phyloP scores from a whole-genome alignment of 2,888 invertebrate species.

The Mesochorus sp. region DNA sequence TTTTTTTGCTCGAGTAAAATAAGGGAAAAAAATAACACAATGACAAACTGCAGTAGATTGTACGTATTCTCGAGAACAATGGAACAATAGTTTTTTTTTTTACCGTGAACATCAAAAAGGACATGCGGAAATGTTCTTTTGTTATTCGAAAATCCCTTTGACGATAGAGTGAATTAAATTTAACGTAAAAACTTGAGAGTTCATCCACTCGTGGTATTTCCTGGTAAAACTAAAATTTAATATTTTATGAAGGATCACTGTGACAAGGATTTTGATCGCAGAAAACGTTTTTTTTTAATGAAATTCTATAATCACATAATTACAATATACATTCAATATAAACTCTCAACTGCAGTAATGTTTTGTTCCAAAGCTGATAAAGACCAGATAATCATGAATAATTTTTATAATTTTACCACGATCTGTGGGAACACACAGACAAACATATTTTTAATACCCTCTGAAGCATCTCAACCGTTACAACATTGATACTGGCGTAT shows the following conservation, averaged over 20 bases:
- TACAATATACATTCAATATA: too few species aligned
- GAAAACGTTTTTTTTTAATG: neutral
- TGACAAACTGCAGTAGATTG: neutral
- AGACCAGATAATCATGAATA: too few species aligned
- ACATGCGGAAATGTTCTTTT: neutral
- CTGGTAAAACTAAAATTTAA: neutral
- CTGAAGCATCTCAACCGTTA: neutral
- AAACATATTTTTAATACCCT: neutral
- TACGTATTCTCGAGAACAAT: neutral
- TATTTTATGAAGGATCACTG: neutral
- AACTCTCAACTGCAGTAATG: too few species aligned
- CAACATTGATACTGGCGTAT: slow-evolving; percentile 30
- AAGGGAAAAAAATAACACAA: neutral
- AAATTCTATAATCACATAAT: too few species aligned
- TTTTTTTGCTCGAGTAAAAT: neutral
- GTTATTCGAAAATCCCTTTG: neutral
- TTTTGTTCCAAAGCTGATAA: too few species aligned
- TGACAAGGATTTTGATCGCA: neutral
- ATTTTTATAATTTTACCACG: too few species aligned
- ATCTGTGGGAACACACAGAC: neutral
- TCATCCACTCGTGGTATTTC: neutral
- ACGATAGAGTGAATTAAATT: neutral
- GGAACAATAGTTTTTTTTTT: neutral
- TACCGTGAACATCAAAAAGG: neutral
- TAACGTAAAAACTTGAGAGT: neutral